Percentiles rank a stretch among this genome's conserved stretches.
Evolutionary conservation across 2,113 vertebrate species (phyloP).

Genomic region (Epinephelus lanceolatus): DNA sequence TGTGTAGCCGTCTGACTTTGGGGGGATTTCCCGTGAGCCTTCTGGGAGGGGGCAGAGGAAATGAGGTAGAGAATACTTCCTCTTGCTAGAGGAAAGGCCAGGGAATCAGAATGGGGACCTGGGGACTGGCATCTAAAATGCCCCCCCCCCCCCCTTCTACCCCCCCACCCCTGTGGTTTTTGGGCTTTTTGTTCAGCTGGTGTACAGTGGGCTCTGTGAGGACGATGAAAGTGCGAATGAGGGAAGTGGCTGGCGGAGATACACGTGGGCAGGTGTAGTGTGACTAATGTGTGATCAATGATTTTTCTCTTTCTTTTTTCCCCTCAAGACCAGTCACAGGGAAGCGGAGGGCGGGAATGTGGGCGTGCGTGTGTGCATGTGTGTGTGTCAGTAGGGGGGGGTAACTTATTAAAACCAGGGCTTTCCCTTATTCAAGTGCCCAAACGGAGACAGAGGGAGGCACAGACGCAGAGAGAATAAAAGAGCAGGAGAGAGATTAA

Average conservation of each 20-base stretch:
- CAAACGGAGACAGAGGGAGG: slow-evolving; percentile 47
- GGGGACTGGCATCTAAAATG: slow-evolving; percentile 18
- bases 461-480: slow-evolving; percentile 50
- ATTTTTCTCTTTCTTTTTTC: slow-evolving; percentile 27
- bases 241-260: slow-evolving; percentile 62
- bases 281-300: slow-evolving; percentile 78
- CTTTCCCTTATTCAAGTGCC: slow-evolving; percentile 69
- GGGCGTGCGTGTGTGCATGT: background rate
- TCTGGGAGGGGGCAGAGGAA: slow-evolving; percentile 54
- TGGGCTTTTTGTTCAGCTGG: slow-evolving; percentile 35
- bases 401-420: slow-evolving; percentile 57
- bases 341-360: slow-evolving; percentile 6
- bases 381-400: background rate
- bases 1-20: slow-evolving; percentile 69
- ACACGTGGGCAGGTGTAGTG: slow-evolving; percentile 68
- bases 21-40: slow-evolving; percentile 76
- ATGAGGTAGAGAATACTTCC: slow-evolving; percentile 66
- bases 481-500: slow-evolving; percentile 66
- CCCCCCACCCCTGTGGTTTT: background rate
- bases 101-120: slow-evolving; percentile 27
- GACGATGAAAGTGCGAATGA: slow-evolving; percentile 45
- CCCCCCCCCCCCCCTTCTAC: background rate
- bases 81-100: slow-evolving; percentile 43
- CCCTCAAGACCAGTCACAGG: slow-evolving; percentile 48
- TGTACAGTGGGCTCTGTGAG: slow-evolving; percentile 27